phyloP scores from a whole-genome alignment of 2,888 invertebrate genomes.

The Patella depressa region DNA sequence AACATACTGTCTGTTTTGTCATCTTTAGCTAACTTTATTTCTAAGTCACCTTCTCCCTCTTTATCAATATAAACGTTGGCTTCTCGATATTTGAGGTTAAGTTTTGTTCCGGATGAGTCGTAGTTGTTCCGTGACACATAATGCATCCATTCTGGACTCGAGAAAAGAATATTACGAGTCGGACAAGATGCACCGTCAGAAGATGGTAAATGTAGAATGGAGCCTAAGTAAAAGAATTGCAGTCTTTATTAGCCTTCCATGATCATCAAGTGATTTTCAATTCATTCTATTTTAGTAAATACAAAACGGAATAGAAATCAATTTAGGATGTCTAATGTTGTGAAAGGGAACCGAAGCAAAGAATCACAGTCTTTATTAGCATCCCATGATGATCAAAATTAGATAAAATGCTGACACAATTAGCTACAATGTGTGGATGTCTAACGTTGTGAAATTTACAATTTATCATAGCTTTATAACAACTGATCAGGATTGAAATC shows the following conservation, averaged over 20 bases:
- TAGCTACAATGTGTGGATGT: too few relatives aligned
- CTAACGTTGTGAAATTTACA: too few relatives aligned
- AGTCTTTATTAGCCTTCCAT: too few relatives aligned
- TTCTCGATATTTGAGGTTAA: conserved; percentile 22
- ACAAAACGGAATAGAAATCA: background rate
- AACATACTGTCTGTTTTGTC: conserved; percentile 22
- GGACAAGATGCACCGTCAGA: conserved; percentile 37
- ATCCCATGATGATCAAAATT: too few relatives aligned
- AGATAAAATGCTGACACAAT: too few relatives aligned
- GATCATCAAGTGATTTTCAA: too few relatives aligned
- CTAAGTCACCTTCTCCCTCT: background rate
- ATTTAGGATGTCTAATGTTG: background rate
- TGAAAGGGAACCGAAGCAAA: too few relatives aligned
- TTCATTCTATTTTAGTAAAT: too few relatives aligned
- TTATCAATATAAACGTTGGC: conserved; percentile 16
- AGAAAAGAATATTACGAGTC: conserved; percentile 17
- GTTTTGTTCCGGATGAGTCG: conserved; percentile 19
- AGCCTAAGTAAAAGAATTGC: conserved; percentile 17
- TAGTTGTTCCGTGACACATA: conserved; percentile 8
- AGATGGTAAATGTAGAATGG: conserved; percentile 29
- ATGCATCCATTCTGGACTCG: conserved; percentile 20
- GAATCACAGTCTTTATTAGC: too few relatives aligned
- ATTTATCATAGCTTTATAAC: too few relatives aligned
- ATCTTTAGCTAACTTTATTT: conserved; percentile 19
- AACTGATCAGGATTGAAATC: too few relatives aligned